These are phyloP conservation scores for Archilochus colubris DNA, from an alignment of 2,113 vertebrate genomes.

Conservation along the genomic window DNA sequence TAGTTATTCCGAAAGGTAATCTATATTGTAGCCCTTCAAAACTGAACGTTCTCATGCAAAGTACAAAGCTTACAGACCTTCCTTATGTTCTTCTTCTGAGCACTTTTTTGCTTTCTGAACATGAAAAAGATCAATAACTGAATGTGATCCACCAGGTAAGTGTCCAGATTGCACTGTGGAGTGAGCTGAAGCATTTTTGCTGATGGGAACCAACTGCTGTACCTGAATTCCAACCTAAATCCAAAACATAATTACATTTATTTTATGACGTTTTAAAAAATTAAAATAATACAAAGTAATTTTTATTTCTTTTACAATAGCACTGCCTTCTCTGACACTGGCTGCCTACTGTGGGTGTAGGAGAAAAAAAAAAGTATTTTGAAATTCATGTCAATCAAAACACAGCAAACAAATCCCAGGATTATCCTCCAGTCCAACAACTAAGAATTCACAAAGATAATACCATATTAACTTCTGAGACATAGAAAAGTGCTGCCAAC, in stretches of 20 bases:
- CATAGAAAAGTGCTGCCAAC: not conserved
- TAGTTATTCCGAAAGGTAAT: not conserved
- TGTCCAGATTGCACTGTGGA: slow-evolving; percentile 57
- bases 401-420: not conserved
- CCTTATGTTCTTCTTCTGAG: slow-evolving; percentile 70
- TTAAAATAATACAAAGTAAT: too few relatives aligned
- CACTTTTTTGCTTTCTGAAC: slow-evolving; percentile 71
- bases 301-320: not conserved
- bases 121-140: slow-evolving; percentile 87
- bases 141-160: slow-evolving; percentile 74
- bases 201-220: slow-evolving; percentile 85
- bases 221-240: slow-evolving; percentile 90
- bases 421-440: not conserved
- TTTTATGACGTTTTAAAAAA: not conserved
- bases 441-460: not conserved
- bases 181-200: slow-evolving; percentile 45
- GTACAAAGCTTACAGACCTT: slow-evolving; percentile 68
- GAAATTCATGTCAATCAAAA: not conserved
- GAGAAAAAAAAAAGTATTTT: not conserved
- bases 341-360: not conserved
- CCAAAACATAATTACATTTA: not conserved
- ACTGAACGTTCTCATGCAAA: not conserved
- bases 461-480: not conserved
- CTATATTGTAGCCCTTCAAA: not conserved
- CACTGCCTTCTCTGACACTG: not conserved